A percentile compares a stretch with the other conserved stretches of the same genome.
Evolutionary conservation across 1,140 invertebrate genomes (phyloP).

Genomic region (Cecropterus lyciades): DNA sequence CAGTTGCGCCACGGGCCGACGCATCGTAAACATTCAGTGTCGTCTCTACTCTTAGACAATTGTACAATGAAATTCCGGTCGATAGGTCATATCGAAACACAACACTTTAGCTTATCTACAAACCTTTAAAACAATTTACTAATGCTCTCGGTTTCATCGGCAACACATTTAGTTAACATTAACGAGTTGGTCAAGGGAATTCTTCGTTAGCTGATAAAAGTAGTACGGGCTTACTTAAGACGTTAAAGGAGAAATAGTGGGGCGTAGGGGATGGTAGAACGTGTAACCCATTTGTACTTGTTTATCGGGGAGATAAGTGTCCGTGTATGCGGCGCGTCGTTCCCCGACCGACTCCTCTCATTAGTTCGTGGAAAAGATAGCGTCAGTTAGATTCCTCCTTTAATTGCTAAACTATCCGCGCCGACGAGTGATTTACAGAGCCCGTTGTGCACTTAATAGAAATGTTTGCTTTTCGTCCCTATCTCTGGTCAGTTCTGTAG

Average conservation of each 20-base stretch:
- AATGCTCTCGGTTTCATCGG: constrained; percentile 42
- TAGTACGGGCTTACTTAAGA: constrained; percentile 66
- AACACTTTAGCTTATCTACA: constrained; percentile 12
- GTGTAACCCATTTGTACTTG: constrained; percentile 75
- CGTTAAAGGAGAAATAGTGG: constrained; percentile 65
- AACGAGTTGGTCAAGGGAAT: constrained; percentile 54
- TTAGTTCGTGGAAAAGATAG: constrained; percentile 70
- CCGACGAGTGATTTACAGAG: constrained; percentile 55
- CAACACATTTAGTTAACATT: constrained; percentile 58
- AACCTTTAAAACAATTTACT: constrained; percentile 27
- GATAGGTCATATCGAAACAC: constrained; percentile 26
- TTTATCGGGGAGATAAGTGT: constrained; percentile 73
- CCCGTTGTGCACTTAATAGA: constrained; percentile 47
- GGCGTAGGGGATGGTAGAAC: constrained; percentile 59
- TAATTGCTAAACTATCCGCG: constrained; percentile 68
- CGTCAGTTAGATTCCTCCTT: constrained; percentile 57
- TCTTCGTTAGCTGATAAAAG: constrained; percentile 62
- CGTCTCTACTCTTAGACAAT: constrained; percentile 23
- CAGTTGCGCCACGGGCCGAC: constrained; percentile 46
- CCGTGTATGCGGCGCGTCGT: constrained; percentile 58
- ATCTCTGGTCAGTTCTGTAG: not conserved
- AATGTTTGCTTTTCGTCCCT: constrained; percentile 34
- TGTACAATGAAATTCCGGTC: constrained; percentile 28
- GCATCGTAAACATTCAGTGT: constrained; percentile 57
- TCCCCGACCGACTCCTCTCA: constrained; percentile 58